Conservation (phyloP, 35 echinoderm and acorn worm genomes). For the Heliocidaris tuberculata region DNA sequence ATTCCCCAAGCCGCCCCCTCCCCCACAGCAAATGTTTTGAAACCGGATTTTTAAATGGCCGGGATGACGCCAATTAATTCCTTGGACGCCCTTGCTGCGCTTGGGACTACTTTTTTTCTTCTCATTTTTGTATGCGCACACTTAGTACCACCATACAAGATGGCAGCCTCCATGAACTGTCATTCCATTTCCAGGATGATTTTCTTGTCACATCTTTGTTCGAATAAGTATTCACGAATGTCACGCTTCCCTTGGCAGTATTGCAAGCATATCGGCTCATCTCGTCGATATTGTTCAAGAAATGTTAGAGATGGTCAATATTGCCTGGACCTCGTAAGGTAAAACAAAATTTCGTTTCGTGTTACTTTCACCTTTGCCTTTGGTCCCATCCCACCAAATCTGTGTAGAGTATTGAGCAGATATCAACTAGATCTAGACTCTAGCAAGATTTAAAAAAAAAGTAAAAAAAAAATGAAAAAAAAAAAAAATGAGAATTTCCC, state of each 20-base stretch:
- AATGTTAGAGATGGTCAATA: conserved; percentile 43
- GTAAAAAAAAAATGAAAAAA: too few species aligned
- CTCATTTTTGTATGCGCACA: too few species aligned
- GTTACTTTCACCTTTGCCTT: not conserved
- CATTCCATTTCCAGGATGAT: too few species aligned
- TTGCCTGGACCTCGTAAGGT: conserved; percentile 57
- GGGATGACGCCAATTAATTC: too few species aligned
- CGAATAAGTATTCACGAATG: not conserved
- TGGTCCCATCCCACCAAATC: not conserved
- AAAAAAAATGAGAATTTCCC: too few species aligned
- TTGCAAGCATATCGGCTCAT: not conserved
- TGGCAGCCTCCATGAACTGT: conserved; percentile 64
- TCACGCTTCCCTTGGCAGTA: not conserved
- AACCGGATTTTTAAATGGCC: too few species aligned
- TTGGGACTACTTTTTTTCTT: too few species aligned
- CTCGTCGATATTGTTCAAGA: conserved; percentile 9
- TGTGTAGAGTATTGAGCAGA: not conserved
- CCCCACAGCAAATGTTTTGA: too few species aligned
- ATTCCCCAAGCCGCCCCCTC: too few species aligned
- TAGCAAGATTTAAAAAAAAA: too few species aligned
- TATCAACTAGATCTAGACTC: too few species aligned
- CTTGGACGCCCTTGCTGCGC: too few species aligned
- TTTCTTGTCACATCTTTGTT: not conserved
- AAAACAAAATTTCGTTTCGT: not conserved
- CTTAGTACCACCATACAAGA: conserved; percentile 43